These are phyloP conservation scores for Phaonia tiefii DNA, from an alignment of 2,888 invertebrate species.

Conservation along the genomic window DNA sequence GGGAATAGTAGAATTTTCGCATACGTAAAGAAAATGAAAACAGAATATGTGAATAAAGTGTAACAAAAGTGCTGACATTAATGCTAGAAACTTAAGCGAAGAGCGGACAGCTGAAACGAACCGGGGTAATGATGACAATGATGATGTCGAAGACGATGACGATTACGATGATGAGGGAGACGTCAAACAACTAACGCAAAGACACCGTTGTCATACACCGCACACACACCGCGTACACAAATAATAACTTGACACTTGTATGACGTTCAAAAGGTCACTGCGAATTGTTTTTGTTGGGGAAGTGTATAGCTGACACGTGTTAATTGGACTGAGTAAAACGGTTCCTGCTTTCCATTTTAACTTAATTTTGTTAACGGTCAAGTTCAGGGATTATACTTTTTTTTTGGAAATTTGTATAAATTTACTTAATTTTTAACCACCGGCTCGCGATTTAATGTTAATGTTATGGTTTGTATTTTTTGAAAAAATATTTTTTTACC, in stretches of 20 bases:
- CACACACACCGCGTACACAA: constrained; percentile 14
- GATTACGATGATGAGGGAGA: background rate
- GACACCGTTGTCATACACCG: constrained; percentile 28
- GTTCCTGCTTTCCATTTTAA: background rate
- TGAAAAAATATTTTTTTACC: constrained; percentile 1
- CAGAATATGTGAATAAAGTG: background rate
- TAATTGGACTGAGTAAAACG: constrained; percentile 26
- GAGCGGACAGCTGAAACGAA: too few species aligned
- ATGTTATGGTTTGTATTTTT: constrained; percentile 7
- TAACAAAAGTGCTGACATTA: background rate
- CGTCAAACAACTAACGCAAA: background rate
- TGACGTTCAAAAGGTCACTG: constrained; percentile 64
- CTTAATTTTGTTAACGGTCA: constrained; percentile 21
- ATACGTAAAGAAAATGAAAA: background rate
- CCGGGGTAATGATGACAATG: too few species aligned
- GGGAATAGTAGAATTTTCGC: too few species aligned
- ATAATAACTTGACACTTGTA: constrained; percentile 63
- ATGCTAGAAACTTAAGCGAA: background rate
- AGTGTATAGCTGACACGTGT: background rate
- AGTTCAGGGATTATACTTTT: constrained; percentile 44
- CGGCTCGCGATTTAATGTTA: background rate
- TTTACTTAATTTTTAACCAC: background rate
- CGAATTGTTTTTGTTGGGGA: constrained; percentile 32
- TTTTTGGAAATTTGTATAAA: background rate
- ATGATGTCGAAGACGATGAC: background rate